A percentile compares a stretch with the other conserved stretches of the same genome.
Conservation (phyloP, 2,888 invertebrate genomes). For the Acrobasis consociella region DNA sequence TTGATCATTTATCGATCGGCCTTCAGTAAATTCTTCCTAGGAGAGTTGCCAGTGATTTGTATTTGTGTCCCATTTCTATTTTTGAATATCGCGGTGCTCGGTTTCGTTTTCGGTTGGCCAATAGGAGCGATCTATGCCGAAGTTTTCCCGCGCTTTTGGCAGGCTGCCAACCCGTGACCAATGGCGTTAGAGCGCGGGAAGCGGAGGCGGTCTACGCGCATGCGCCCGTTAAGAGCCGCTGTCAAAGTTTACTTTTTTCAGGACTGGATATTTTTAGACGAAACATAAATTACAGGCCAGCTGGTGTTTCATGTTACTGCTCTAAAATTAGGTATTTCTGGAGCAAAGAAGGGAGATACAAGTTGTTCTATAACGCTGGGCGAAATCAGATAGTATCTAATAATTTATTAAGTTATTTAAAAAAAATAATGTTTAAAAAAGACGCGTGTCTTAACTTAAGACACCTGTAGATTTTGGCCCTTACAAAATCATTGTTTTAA, state of each 20-base stretch:
- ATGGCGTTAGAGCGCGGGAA: constrained; percentile 61
- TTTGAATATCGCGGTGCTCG: constrained; percentile 81
- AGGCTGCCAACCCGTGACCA: constrained; percentile 67
- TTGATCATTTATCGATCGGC: constrained; percentile 5
- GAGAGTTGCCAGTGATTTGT: constrained; percentile 47
- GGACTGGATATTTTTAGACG: constrained; percentile 49
- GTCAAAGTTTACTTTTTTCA: constrained; percentile 54
- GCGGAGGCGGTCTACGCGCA: constrained; percentile 58
- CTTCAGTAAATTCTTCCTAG: constrained; percentile 28
- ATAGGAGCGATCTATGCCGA: constrained; percentile 58
- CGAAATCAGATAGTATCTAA: too few relatives aligned
- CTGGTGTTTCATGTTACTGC: constrained; percentile 28
- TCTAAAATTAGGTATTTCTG: constrained; percentile 9
- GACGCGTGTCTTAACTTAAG: too few relatives aligned
- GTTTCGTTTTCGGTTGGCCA: constrained; percentile 69
- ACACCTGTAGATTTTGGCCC: too few relatives aligned
- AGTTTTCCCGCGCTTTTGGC: constrained; percentile 77
- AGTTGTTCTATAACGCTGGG: not conserved
- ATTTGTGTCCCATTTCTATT: constrained; percentile 68
- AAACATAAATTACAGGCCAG: constrained; percentile 39
- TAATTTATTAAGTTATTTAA: too few relatives aligned
- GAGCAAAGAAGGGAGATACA: not conserved
- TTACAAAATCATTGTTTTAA: too few relatives aligned
- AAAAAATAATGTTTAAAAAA: too few relatives aligned
- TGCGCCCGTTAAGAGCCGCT: constrained; percentile 41